Evolutionary conservation across 2,797 vertebrate species (phyloP), one percentile per base, ranked within the genome.

Genomic region (Hirundo rustica): DNA sequence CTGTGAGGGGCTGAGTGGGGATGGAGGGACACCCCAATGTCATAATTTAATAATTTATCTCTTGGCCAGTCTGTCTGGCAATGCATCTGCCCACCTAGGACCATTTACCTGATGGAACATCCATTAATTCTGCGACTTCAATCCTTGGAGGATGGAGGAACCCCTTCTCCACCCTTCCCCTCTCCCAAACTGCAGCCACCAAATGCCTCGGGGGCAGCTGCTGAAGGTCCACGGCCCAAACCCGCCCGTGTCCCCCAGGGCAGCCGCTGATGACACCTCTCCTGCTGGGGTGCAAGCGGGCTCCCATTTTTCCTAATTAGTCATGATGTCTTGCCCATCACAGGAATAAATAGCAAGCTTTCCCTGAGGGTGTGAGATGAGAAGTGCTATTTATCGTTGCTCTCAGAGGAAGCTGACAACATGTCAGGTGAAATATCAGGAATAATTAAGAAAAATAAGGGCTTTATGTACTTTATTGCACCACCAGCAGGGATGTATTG

Each of bases 361-460:
- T 97, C 98, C 97, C 97, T 93, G 89, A 97, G 97, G 97, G 97
- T 83, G 96, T 17, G 96, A 97, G 96, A 97, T 92, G 97, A 97
- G 97, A 95, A 97, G 93, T n/a, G 9, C 96, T 97, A 98, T 98
- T 97, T 98, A 97, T 98, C 47, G 95, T 97, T 32, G 48, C 94
- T 97, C 96, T 97, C 94, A 77, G 97, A 97, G 96, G 97, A 96
- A 97, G 96, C 96, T 97, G 98, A 97, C 97, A 97, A 89, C 95
- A 89, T 97, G 97, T 96, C 78, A 93, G 96, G 96, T 96, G 96
- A 97, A 97, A 96, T 85, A 95, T 96, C 92, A 97, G 95, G 97
- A 97, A 97, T 98, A 98, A 98, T 98, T 97, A 98, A 97, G 98
- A 98, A 98, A 97, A 98, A 98, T 97, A 96, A 96, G 88, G 86